These are phyloP conservation scores for Lepidonotus clava DNA, from an alignment of 2,888 invertebrate genomes.

Conservation along the genomic window DNA sequence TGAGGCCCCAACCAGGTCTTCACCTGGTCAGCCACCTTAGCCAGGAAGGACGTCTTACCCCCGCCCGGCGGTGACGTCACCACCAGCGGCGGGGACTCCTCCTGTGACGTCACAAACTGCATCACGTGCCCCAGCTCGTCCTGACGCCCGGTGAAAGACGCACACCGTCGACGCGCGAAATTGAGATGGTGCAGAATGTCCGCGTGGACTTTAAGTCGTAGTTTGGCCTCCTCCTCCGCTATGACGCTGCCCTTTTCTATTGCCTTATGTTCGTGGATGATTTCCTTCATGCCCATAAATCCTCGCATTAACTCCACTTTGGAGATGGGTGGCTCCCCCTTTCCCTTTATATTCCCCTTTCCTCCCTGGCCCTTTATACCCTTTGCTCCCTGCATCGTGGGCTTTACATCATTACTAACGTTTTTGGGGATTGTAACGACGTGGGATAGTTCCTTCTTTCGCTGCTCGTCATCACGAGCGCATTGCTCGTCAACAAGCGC, in stretches of 20 bases:
- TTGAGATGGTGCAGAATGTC: constrained; percentile 46
- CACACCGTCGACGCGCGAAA: constrained; percentile 24
- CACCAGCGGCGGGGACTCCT: constrained; percentile 4
- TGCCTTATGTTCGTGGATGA: neutral
- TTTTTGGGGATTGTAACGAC: neutral
- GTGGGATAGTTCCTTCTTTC: neutral
- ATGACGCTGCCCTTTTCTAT: neutral
- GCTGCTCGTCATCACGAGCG: neutral
- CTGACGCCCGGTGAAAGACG: neutral
- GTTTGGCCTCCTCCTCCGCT: neutral
- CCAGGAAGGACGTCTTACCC: constrained; percentile 52
- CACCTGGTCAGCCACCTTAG: constrained; percentile 31
- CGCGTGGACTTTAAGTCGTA: neutral
- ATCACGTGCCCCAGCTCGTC: neutral
- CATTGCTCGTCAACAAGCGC: neutral
- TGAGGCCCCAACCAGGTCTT: neutral
- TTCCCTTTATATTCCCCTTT: neutral
- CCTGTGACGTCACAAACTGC: constrained; percentile 21
- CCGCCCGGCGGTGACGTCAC: constrained; percentile 24
- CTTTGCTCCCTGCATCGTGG: neutral
- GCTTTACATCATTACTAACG: neutral
- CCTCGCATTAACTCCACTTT: neutral
- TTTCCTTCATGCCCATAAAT: neutral
- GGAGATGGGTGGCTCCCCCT: neutral
- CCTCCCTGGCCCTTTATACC: neutral